A percentile compares a stretch with the other conserved stretches of the same genome.
phyloP scores from a whole-genome alignment of 2,113 vertebrate genomes.

The Sander lucioperca region DNA sequence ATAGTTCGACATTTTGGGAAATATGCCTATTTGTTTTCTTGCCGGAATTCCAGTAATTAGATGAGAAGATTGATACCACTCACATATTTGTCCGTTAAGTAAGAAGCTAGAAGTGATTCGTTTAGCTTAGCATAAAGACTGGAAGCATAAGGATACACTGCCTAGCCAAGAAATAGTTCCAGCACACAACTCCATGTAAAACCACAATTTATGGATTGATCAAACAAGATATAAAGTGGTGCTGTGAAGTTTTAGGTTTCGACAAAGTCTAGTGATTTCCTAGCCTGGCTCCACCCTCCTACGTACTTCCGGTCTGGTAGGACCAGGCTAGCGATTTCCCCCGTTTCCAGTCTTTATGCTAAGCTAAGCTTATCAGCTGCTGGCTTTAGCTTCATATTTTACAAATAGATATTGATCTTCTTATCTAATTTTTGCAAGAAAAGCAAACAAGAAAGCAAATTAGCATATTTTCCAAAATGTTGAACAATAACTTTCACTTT shows the following conservation, averaged over 20 bases:
- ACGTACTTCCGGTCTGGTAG: too few species aligned
- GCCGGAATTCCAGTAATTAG: neutral
- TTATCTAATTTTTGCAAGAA: neutral
- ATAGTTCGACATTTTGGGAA: neutral
- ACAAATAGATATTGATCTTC: neutral
- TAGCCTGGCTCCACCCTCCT: too few species aligned
- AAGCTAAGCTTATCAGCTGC: neutral
- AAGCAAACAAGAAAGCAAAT: neutral
- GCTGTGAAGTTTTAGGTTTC: too few species aligned
- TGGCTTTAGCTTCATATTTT: neutral
- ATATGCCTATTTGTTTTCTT: neutral
- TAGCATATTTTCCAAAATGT: neutral
- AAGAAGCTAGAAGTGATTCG: neutral
- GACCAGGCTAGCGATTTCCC: neutral
- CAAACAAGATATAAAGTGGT: neutral
- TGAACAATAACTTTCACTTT: neutral
- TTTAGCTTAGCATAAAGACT: constrained; percentile 1
- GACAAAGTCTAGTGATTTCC: neutral
- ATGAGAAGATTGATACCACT: neutral
- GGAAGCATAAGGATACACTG: neutral
- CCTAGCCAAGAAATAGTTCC: neutral
- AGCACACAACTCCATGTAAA: neutral
- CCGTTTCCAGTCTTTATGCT: neutral
- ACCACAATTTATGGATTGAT: neutral
- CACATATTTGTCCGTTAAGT: neutral